A percentile compares a stretch with the other conserved stretches of the same genome.
phyloP scores from a whole-genome alignment of 2,113 vertebrate genomes.

The Mustela nigripes region DNA sequence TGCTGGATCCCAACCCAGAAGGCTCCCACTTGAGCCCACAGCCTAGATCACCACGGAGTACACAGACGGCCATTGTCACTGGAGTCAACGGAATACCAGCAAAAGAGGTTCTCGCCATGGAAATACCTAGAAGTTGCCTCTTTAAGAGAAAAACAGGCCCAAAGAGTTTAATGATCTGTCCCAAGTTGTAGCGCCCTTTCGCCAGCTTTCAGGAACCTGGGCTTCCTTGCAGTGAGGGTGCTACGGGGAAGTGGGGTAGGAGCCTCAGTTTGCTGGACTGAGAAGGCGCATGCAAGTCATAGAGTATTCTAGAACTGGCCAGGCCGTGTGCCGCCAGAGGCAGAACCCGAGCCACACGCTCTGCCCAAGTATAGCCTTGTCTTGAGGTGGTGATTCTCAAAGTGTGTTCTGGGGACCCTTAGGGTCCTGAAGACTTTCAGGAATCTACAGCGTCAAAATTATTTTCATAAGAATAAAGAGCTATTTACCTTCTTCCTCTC shows the following conservation, averaged over 20 bases:
- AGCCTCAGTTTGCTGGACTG: background rate
- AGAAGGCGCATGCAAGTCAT: fast-evolving
- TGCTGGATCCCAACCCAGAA: background rate
- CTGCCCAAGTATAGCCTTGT: background rate
- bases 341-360: background rate
- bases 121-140: background rate
- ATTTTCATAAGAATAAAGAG: background rate
- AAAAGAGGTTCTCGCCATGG: background rate
- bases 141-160: background rate
- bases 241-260: too few species aligned
- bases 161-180: background rate
- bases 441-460: background rate
- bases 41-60: too few species aligned
- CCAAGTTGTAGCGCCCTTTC: background rate
- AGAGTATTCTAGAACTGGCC: background rate
- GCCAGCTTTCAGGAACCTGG: background rate
- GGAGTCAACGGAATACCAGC: background rate
- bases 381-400: background rate
- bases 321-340: background rate
- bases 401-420: background rate
- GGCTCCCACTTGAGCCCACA: background rate
- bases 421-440: background rate
- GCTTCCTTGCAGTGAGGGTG: background rate
- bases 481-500: background rate
- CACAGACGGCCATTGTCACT: fast-evolving